phyloP scores from a whole-genome alignment of 2,888 invertebrate species.

The Noctua janthe region DNA sequence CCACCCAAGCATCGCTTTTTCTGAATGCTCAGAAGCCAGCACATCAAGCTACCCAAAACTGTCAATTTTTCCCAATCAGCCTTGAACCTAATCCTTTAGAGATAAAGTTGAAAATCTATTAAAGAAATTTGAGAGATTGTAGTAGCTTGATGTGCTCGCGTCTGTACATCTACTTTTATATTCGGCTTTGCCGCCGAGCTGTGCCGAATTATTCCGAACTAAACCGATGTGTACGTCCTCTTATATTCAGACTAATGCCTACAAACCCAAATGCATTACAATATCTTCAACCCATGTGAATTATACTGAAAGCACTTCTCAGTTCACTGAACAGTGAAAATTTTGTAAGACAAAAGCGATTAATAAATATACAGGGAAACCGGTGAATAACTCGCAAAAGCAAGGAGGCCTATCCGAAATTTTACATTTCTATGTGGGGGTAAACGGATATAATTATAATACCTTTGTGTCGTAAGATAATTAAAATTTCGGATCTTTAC shows the following conservation, averaged over 20 bases:
- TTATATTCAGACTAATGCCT: constrained; percentile 21
- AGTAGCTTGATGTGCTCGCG: no score
- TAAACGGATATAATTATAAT: constrained; percentile 50
- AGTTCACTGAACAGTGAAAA: constrained; percentile 48
- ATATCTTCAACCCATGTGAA: constrained; percentile 48
- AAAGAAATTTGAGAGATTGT: no score
- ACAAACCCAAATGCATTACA: constrained; percentile 51
- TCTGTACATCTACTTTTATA: not conserved
- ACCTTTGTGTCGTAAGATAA: constrained; percentile 2
- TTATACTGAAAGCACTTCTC: constrained; percentile 42
- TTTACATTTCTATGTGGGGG: constrained; percentile 71
- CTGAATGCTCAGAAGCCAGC: no score
- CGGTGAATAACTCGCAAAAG: constrained; percentile 31
- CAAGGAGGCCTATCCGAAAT: constrained; percentile 68
- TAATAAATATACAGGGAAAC: constrained; percentile 31
- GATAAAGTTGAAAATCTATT: no score
- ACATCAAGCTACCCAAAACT: no score
- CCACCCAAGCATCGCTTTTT: not conserved
- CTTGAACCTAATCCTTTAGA: no score
- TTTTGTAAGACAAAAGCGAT: constrained; percentile 49
- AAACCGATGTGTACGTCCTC: not conserved
- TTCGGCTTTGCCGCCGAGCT: not conserved
- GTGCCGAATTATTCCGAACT: not conserved
- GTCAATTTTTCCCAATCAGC: no score
- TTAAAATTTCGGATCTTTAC: not conserved